Conservation (phyloP, 2,888 invertebrate species). For the Nudaria mundana region DNA sequence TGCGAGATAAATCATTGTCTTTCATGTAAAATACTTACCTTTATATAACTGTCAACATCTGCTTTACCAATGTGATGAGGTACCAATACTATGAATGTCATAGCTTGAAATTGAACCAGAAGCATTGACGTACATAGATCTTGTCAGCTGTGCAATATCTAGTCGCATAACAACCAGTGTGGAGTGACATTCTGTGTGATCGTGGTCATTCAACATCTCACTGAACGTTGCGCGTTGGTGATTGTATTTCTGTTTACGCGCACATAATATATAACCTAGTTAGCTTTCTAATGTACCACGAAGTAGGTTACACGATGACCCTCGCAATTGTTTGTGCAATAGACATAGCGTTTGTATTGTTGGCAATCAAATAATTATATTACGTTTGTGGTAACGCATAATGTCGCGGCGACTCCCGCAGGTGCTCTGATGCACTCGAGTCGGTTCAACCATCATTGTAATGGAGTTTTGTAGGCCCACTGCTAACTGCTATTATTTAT, state of each 20-base stretch:
- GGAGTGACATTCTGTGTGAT: slow-evolving; percentile 14
- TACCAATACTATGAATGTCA: too few relatives aligned
- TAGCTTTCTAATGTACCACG: slow-evolving; percentile 1
- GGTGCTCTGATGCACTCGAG: background rate
- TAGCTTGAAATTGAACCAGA: too few relatives aligned
- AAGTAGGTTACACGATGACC: background rate
- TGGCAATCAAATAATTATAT: slow-evolving; percentile 4
- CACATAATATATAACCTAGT: background rate
- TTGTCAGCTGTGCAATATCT: slow-evolving; percentile 24
- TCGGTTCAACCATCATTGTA: background rate
- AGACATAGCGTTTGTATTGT: slow-evolving; percentile 5
- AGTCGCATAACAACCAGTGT: slow-evolving; percentile 37
- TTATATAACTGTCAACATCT: slow-evolving; percentile 2
- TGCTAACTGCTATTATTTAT: background rate
- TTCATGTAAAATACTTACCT: too few relatives aligned
- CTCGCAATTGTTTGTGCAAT: slow-evolving; percentile 11
- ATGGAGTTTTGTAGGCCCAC: too few relatives aligned
- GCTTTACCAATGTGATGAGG: too few relatives aligned
- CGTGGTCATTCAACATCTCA: slow-evolving; percentile 20
- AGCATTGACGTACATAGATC: slow-evolving; percentile 4
- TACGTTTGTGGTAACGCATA: background rate
- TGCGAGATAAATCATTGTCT: too few relatives aligned
- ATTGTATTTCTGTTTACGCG: slow-evolving; percentile 4
- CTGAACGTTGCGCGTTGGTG: slow-evolving; percentile 9
- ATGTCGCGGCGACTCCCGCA: too few relatives aligned